Percentiles rank a stretch among this genome's conserved stretches.
Conservation (phyloP, 2,113 vertebrate species). For the Papio anubis region DNA sequence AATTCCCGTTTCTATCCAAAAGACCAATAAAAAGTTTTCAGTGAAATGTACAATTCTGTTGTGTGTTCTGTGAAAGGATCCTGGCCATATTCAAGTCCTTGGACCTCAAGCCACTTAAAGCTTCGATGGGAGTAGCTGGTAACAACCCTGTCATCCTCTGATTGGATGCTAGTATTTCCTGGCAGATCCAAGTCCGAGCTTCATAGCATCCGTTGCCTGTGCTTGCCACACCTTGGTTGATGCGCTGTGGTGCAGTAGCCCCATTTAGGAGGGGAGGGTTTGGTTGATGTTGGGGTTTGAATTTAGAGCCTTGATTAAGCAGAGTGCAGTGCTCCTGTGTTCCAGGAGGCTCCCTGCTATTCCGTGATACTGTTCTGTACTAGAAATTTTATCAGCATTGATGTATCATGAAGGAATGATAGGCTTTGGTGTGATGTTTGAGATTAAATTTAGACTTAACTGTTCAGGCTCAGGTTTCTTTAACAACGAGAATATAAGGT, state of each 20-base stretch:
- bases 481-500: not conserved
- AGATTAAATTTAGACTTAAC: not conserved
- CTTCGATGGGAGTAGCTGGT: constrained; percentile 55
- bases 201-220: not conserved
- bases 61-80: constrained; percentile 73
- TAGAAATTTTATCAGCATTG: not conserved
- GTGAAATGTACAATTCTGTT: constrained; percentile 57
- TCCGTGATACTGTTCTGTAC: not conserved
- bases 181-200: not conserved
- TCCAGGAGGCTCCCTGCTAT: not conserved
- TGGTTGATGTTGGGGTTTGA: not conserved
- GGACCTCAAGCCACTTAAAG: constrained; percentile 57
- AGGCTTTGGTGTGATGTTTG: not conserved
- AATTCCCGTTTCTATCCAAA: constrained; percentile 86
- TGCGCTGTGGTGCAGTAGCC: not conserved
- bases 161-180: not conserved
- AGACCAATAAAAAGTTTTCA: constrained; percentile 81
- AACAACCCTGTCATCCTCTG: not conserved
- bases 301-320: not conserved
- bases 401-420: not conserved
- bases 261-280: fast-evolving
- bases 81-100: constrained; percentile 51
- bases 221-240: not conserved
- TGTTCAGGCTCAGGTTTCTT: not conserved
- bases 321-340: not conserved